phyloP scores from a whole-genome alignment of 2,113 vertebrate species.

The Dicrurus megarhynchus region DNA sequence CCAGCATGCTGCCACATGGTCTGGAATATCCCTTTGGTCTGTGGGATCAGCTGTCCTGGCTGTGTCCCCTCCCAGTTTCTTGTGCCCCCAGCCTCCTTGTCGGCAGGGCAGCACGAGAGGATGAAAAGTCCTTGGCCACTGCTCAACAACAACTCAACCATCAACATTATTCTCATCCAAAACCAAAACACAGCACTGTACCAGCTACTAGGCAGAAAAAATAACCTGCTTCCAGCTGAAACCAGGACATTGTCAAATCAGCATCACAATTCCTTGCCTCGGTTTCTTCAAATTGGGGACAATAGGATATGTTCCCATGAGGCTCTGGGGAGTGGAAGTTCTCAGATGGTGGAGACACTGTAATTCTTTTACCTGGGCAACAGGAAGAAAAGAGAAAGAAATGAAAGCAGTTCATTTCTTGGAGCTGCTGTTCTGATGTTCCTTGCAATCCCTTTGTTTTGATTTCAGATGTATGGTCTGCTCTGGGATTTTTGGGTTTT shows the following conservation, averaged over 20 bases:
- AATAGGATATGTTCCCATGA: accelerated
- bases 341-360: not conserved
- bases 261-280: not conserved
- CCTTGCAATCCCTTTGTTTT: not conserved
- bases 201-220: not conserved
- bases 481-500: not conserved
- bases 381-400: not conserved
- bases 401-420: not conserved
- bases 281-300: not conserved
- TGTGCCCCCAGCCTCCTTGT: not conserved
- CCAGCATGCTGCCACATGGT: not conserved
- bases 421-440: not conserved
- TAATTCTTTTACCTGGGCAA: not conserved
- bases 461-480: not conserved
- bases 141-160: not conserved
- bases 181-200: not conserved
- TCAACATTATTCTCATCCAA: not conserved
- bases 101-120: not conserved
- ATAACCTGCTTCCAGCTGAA: not conserved
- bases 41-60: not conserved
- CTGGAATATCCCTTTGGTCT: not conserved
- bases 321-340: not conserved
- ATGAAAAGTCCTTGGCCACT: not conserved
- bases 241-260: not conserved
- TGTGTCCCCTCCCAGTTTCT: not conserved